Evolutionary conservation across 2,797 vertebrate species (phyloP).

Genomic region (Spinibarbus caldwelli): DNA sequence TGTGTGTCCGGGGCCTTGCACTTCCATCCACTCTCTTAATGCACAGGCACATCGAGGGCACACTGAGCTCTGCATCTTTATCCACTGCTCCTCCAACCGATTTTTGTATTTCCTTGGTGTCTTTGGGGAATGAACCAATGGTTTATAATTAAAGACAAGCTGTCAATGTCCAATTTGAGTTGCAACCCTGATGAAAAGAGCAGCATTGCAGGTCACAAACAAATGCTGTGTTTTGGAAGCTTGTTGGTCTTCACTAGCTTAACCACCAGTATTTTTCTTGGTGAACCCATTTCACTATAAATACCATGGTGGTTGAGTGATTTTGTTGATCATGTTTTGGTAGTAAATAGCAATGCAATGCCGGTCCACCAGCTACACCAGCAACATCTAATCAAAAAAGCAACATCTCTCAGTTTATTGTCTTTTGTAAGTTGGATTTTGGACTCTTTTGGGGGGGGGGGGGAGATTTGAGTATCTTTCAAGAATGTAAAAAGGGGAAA

Average conservation of each 20-base stretch:
- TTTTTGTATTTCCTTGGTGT: neutral
- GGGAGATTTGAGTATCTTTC: neutral
- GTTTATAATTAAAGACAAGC: conserved; percentile 8
- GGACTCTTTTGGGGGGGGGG: neutral
- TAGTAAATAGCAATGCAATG: neutral
- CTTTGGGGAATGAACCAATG: neutral
- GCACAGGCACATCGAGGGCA: conserved; percentile 34
- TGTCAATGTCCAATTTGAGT: conserved; percentile 1
- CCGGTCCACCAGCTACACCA: neutral
- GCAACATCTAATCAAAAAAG: neutral
- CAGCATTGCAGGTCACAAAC: neutral
- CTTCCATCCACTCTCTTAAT: conserved; percentile 34
- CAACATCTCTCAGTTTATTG: neutral
- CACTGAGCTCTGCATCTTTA: neutral
- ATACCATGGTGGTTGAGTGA: neutral
- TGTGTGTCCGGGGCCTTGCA: neutral
- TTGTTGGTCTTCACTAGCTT: neutral
- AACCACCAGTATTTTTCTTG: neutral
- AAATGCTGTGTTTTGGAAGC: neutral
- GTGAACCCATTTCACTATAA: neutral
- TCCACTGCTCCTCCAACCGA: conserved; percentile 1
- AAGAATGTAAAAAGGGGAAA: neutral
- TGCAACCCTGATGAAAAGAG: neutral
- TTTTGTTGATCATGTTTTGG: neutral
- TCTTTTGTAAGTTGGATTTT: conserved; percentile 17